Conservation (phyloP, 1,140 invertebrate genomes). For the Drosophila subpulchrella region DNA sequence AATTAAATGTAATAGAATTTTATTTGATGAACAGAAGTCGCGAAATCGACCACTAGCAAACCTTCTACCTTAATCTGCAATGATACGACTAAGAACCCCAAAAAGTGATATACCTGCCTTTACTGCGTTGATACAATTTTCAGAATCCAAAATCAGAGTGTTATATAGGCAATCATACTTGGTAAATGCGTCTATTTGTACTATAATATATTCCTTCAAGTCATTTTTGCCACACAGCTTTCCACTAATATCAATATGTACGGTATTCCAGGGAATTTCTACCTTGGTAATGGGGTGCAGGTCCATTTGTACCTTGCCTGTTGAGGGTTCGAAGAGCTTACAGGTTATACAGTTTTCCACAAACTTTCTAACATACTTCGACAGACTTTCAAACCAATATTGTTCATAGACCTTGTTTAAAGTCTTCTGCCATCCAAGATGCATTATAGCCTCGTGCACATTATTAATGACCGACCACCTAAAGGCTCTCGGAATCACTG, state of each 20-base stretch:
- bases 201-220: too few relatives aligned
- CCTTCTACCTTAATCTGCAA: background rate
- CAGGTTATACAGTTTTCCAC: constrained; percentile 1
- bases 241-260: too few relatives aligned
- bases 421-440: constrained; percentile 22
- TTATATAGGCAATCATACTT: too few relatives aligned
- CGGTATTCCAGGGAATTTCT: background rate
- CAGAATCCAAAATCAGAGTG: too few relatives aligned
- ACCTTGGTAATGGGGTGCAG: background rate
- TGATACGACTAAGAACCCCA: background rate
- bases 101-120: background rate
- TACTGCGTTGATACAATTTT: background rate
- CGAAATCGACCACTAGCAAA: background rate
- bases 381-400: background rate
- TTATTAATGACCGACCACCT: constrained; percentile 34
- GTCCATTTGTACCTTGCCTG: background rate
- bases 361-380: constrained; percentile 4
- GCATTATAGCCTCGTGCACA: constrained; percentile 22
- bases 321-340: background rate
- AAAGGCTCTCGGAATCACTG: constrained; percentile 19
- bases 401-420: constrained; percentile 20
- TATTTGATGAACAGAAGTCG: background rate
- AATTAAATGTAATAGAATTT: background rate
- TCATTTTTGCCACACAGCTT: too few relatives aligned
- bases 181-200: too few relatives aligned